phyloP scores from a whole-genome alignment of 2,113 vertebrate species.

The Abramis brama region DNA sequence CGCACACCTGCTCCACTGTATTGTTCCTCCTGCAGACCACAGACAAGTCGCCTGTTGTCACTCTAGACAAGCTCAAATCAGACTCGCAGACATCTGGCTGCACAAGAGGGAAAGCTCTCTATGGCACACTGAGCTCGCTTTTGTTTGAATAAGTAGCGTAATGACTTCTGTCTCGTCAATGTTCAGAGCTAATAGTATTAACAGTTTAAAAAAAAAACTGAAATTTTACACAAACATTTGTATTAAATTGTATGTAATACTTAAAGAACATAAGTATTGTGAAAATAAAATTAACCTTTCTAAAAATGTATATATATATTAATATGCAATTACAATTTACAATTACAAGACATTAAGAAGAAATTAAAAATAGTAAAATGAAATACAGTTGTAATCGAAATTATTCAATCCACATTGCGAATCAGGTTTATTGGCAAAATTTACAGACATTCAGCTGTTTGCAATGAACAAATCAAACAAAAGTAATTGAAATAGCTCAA shows the following conservation, averaged over 20 bases:
- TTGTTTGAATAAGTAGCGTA: constrained; percentile 50
- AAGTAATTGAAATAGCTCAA: too few species aligned
- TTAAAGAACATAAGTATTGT: not conserved
- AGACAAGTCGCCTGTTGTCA: constrained; percentile 77
- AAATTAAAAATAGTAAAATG: too few species aligned
- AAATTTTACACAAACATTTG: not conserved
- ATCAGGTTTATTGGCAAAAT: too few species aligned
- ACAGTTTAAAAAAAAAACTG: not conserved
- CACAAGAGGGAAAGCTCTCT: constrained; percentile 63
- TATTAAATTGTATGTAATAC: not conserved
- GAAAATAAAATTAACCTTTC: too few species aligned
- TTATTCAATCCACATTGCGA: too few species aligned
- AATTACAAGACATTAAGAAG: too few species aligned
- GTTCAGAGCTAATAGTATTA: not conserved
- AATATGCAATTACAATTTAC: too few species aligned
- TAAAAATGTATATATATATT: not conserved
- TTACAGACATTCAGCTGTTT: too few species aligned
- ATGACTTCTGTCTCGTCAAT: not conserved
- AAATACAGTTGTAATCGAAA: too few species aligned
- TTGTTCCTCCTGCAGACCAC: constrained; percentile 67
- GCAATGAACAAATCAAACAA: too few species aligned
- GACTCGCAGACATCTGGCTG: constrained; percentile 63
- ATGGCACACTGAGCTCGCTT: constrained; percentile 52
- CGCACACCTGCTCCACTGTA: constrained; percentile 74
- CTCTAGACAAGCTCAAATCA: constrained; percentile 48